These are phyloP conservation scores for Iguana delicatissima DNA, from an alignment of 2,797 vertebrate genomes.

Conservation along the genomic window DNA sequence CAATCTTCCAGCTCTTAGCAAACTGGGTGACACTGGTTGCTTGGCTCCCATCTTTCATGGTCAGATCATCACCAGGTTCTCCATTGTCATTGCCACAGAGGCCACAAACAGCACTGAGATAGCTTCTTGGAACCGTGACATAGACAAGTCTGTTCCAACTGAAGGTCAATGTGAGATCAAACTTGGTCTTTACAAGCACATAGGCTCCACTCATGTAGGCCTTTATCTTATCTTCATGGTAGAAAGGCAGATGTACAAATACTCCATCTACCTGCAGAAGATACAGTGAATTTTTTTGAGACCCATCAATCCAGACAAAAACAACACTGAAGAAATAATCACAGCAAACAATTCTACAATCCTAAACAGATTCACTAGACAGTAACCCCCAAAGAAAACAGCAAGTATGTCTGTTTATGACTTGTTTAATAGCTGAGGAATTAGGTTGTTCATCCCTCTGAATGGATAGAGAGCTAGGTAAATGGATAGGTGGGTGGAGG, in stretches of 20 bases:
- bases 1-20: slow-evolving; percentile 74
- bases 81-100: slow-evolving; percentile 79
- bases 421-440: not conserved
- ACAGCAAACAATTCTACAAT: not conserved
- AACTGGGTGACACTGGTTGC: slow-evolving; percentile 59
- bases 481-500: no score
- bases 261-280: slow-evolving; percentile 75
- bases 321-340: not conserved
- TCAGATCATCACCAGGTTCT: slow-evolving; percentile 72
- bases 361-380: not conserved
- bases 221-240: slow-evolving; percentile 57
- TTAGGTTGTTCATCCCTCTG: not conserved
- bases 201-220: slow-evolving; percentile 67
- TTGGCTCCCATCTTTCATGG: slow-evolving; percentile 41
- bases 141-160: slow-evolving; percentile 67
- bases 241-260: slow-evolving; percentile 70
- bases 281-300: not conserved
- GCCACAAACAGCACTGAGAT: slow-evolving; percentile 73
- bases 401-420: not conserved
- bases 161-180: slow-evolving; percentile 68
- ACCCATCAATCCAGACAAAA: not conserved
- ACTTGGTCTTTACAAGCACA: slow-evolving; percentile 62
- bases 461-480: no score
- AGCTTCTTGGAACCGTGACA: slow-evolving; percentile 73
- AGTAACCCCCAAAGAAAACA: not conserved